Conservation (phyloP, 2,888 invertebrate species). For the Drosophila anomelani region DNA sequence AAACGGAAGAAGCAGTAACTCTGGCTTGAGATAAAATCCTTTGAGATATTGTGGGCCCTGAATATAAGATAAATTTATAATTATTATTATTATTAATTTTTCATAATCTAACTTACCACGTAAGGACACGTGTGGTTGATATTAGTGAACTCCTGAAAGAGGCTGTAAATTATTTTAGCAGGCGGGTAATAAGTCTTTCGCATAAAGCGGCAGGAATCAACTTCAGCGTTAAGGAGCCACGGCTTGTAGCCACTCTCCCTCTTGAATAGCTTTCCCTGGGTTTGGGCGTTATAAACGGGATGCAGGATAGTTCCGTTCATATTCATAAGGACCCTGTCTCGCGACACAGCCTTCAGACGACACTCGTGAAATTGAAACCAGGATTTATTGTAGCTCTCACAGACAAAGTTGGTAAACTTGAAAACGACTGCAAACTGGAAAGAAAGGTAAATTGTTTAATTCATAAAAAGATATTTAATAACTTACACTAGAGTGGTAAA, state of each 20-base stretch:
- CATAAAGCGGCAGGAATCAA: constrained; percentile 4
- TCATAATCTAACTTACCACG: not conserved
- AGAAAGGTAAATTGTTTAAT: not conserved
- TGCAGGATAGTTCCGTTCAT: constrained; percentile 5
- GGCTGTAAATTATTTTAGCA: not conserved
- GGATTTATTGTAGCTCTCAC: constrained; percentile 4
- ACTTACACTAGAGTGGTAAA: not conserved
- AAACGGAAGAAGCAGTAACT: not conserved
- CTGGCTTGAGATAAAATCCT: constrained; percentile 6
- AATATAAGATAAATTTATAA: too few species aligned
- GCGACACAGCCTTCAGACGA: not conserved
- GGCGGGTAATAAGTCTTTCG: not conserved
- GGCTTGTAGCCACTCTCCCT: constrained; percentile 6
- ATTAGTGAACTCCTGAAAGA: constrained; percentile 5
- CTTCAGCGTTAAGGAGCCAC: not conserved
- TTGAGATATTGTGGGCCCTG: not conserved
- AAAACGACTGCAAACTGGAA: not conserved
- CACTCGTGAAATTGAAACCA: not conserved
- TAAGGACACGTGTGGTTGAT: constrained; percentile 6
- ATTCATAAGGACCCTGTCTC: not conserved
- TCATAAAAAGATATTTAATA: too few species aligned
- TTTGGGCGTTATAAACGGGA: not conserved
- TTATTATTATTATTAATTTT: too few species aligned
- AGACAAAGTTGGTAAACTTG: constrained; percentile 6
- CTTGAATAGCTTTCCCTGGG: not conserved